Percentiles rank a stretch among this genome's conserved stretches.
phyloP scores from a whole-genome alignment of 2,797 vertebrate species.

The Macroramphosus scolopax region DNA sequence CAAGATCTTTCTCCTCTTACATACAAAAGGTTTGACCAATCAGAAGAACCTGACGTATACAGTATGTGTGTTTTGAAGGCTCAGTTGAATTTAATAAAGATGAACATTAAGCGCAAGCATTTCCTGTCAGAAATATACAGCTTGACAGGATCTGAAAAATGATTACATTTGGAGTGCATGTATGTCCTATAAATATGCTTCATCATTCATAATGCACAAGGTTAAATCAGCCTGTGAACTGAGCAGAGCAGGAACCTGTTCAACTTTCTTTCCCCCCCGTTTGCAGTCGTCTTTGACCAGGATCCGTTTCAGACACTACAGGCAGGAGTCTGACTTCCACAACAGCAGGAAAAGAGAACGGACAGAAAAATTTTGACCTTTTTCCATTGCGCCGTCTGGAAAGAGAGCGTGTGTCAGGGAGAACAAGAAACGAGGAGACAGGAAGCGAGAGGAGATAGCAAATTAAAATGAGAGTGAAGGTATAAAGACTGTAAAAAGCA shows the following conservation, averaged over 20 bases:
- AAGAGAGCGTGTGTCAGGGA: conserved; percentile 69
- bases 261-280: conserved; percentile 50
- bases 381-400: conserved; percentile 60
- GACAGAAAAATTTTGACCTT: conserved; percentile 76
- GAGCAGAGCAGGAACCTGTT: conserved; percentile 45
- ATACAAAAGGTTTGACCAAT: conserved; percentile 2
- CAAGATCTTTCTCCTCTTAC: no score
- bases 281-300: conserved; percentile 39
- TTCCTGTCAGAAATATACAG: conserved; percentile 15
- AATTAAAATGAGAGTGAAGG: conserved; percentile 45
- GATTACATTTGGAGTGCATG: conserved; percentile 25
- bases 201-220: conserved; percentile 46
- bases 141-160: conserved; percentile 30
- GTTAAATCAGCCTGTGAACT: conserved; percentile 37
- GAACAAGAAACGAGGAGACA: conserved; percentile 40
- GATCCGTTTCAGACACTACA: conserved; percentile 47
- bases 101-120: conserved; percentile 16
- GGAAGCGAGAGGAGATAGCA: conserved; percentile 35
- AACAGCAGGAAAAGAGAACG: conserved; percentile 53
- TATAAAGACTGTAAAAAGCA: conserved; percentile 35
- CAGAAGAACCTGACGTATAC: background rate
- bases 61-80: conserved; percentile 9
- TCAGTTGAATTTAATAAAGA: conserved; percentile 6
- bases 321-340: conserved; percentile 52
- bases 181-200: conserved; percentile 45